phyloP scores from a whole-genome alignment of 2,797 vertebrate species.

The Clangula hyemalis region DNA sequence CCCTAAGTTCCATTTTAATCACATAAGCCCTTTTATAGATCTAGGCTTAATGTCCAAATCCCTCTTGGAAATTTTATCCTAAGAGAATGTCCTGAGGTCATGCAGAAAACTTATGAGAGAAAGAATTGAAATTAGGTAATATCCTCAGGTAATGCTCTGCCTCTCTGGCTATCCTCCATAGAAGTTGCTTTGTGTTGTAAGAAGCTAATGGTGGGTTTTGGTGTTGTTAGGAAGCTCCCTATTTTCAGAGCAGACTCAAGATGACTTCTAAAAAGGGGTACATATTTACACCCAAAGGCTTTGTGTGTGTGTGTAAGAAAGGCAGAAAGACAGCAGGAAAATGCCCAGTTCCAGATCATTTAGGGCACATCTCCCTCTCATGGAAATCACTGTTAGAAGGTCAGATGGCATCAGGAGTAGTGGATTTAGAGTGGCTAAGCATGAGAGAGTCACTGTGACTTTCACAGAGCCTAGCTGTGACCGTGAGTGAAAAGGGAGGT shows the following conservation, averaged over 20 bases:
- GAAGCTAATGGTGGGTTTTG: background rate
- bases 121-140: background rate
- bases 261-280: background rate
- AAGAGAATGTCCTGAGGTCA: constrained; percentile 38
- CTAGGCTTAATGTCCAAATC: constrained; percentile 58
- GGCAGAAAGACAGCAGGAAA: background rate
- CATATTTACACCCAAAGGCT: background rate
- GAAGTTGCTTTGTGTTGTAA: background rate
- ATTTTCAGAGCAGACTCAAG: background rate
- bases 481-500: background rate
- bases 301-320: background rate
- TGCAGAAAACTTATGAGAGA: background rate
- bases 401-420: background rate
- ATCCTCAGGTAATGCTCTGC: background rate
- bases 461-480: background rate
- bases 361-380: background rate
- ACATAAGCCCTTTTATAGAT: constrained; percentile 60
- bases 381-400: background rate
- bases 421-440: background rate
- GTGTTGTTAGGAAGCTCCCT: background rate
- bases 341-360: background rate
- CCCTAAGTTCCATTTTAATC: constrained; percentile 66
- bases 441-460: background rate
- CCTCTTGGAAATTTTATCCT: constrained; percentile 43
- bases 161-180: background rate